Conservation (phyloP, 1,140 invertebrate genomes). For the Tetramorium parvispinum region DNA sequence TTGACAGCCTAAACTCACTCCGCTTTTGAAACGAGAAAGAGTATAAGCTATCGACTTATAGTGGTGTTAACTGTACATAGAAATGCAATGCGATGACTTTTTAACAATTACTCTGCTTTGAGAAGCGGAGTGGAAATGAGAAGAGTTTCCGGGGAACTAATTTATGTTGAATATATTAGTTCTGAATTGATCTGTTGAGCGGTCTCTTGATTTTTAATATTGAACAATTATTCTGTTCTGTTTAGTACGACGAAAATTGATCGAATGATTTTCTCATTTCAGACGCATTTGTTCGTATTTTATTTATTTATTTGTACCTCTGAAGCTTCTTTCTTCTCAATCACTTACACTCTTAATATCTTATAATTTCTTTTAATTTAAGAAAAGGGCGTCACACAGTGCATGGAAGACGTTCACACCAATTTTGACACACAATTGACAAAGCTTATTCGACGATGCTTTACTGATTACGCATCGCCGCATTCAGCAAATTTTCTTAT, state of each 20-base stretch:
- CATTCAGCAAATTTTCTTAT: neutral
- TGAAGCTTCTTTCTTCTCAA: constrained; percentile 17
- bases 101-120: neutral
- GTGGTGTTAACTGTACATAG: neutral
- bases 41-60: neutral
- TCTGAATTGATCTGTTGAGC: neutral
- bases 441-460: neutral
- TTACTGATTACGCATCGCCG: neutral
- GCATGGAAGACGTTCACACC: constrained; percentile 17
- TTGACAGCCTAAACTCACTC: constrained; percentile 2
- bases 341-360: neutral
- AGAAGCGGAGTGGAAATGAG: constrained; percentile 32
- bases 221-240: neutral
- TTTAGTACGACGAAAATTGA: neutral
- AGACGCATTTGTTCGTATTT: neutral
- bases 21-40: constrained; percentile 1
- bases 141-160: neutral
- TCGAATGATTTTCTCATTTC: neutral
- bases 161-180: neutral
- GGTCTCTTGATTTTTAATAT: neutral
- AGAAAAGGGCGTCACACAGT: neutral
- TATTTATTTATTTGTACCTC: neutral
- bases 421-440: neutral
- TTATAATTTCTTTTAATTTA: neutral
- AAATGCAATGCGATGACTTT: neutral